Evolutionary conservation across 2,113 vertebrate species (phyloP).

Genomic region (Oryctolagus cuniculus): DNA sequence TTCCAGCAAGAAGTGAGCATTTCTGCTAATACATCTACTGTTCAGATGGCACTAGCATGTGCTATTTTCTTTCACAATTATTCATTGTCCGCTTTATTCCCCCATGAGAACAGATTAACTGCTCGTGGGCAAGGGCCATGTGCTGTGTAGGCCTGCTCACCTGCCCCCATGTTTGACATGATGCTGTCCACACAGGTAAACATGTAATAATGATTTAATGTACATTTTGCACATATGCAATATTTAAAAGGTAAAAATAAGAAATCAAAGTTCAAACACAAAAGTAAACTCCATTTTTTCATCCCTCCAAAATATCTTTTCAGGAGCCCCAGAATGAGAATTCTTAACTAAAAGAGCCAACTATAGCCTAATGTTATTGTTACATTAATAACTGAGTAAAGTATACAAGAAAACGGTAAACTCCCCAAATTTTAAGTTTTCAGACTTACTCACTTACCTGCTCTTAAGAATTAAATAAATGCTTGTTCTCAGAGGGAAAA

Average conservation of each 20-base stretch:
- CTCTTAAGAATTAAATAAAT: slow-evolving; percentile 54
- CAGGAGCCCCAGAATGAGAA: slow-evolving; percentile 40
- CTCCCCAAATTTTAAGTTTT: slow-evolving; percentile 52
- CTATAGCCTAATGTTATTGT: slow-evolving; percentile 29
- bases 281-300: slow-evolving; percentile 16
- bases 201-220: slow-evolving; percentile 61
- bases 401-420: slow-evolving; percentile 61
- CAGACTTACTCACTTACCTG: slow-evolving; percentile 2
- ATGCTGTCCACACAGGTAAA: neutral
- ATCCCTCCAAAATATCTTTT: slow-evolving; percentile 46
- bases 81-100: slow-evolving; percentile 41
- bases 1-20: neutral
- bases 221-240: slow-evolving; percentile 66
- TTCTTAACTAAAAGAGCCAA: slow-evolving; percentile 38
- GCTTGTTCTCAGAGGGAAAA: neutral
- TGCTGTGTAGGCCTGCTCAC: neutral
- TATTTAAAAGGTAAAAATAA: slow-evolving; percentile 57
- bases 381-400: slow-evolving; percentile 54
- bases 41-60: neutral
- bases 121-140: neutral
- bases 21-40: neutral
- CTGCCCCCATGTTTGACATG: neutral
- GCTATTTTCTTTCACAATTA: slow-evolving; percentile 15
- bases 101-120: neutral
- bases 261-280: slow-evolving; percentile 45